Conservation (phyloP, 2,113 vertebrate genomes). For the Pipra filicauda region DNA sequence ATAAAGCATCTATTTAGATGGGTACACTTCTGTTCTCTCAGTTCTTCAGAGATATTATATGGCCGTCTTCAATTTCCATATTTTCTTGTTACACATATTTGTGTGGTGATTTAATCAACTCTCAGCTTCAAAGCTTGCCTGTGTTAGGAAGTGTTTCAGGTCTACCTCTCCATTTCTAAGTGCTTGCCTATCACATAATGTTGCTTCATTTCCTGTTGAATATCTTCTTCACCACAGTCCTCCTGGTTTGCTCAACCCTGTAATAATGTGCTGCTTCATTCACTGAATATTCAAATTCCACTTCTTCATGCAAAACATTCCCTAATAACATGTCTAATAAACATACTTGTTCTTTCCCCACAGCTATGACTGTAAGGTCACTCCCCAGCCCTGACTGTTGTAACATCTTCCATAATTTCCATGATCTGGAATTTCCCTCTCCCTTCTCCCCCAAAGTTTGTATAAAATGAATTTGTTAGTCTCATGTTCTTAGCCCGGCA, state of each 20-base stretch:
- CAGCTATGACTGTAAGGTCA: neutral
- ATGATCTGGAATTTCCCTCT: neutral
- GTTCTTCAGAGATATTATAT: neutral
- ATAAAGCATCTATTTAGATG: neutral
- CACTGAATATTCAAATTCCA: neutral
- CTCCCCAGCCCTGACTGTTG: neutral
- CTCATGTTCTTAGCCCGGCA: neutral
- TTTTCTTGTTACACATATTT: neutral
- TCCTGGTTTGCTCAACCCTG: neutral
- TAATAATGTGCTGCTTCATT: neutral
- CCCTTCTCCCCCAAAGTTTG: neutral
- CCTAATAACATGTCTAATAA: neutral
- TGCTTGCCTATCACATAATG: neutral
- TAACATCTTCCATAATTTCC: neutral
- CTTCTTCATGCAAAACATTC: neutral
- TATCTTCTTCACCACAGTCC: neutral
- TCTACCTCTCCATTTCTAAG: neutral
- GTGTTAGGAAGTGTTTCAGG: neutral
- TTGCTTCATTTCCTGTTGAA: conserved; percentile 17
- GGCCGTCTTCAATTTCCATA: neutral
- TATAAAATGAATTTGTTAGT: neutral
- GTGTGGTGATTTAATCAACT: neutral
- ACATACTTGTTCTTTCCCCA: neutral
- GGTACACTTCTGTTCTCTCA: neutral
- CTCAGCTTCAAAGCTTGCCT: neutral